Base-by-base conservation (phyloP, 1,140 invertebrate species). In the Drosophila littoralis region DNA sequence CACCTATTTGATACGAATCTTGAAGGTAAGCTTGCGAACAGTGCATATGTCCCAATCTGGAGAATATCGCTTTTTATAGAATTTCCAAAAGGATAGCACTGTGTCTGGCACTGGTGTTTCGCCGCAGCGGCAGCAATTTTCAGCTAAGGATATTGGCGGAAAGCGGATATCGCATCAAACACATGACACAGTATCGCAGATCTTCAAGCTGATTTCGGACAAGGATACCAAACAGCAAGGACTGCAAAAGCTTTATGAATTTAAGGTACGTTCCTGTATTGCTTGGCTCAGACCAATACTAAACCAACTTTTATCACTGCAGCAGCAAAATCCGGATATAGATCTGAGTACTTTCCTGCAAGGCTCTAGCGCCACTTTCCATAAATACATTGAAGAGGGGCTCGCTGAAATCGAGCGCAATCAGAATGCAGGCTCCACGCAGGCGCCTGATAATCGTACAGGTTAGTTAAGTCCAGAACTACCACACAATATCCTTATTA, bases 121-220 rank as follows among this genome's bases (percentile, higher is more conserved):
- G n/a, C 89, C 82, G 6, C 91, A 92, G 59, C 89, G 81, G 10
- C 81, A 82, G 71, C 63, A 57, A 17, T 54, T 57, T 58, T 33
- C 38, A 38, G 81, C 85, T 32, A 92, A 92, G 38, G 89, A 91
- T 52, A 40, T 94, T 28, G 93, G 93, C 22, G 91, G 93, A n/a
- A 94, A 93, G 59, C 78, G 91, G 2, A 88, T 91, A 40, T 90
- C 89, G 13, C 88, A 91, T 66, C 91, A 92, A 28, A 95, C 96
- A 6, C 97, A 98, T 86, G 97, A 98, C 65, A 95, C 96, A 78
- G 93, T 99, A 57, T 96, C 96, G 0, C 96, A 97, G 79, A 99
- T 99, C 84, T 97, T 99, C 81, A 97, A 97, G 91, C 96, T 98
- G 81, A 98, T 99, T 79, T 97, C 97, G 22, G 96, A 95, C 12